Conservation (phyloP, 2,888 invertebrate genomes). For the Odontocerum albicorne region DNA sequence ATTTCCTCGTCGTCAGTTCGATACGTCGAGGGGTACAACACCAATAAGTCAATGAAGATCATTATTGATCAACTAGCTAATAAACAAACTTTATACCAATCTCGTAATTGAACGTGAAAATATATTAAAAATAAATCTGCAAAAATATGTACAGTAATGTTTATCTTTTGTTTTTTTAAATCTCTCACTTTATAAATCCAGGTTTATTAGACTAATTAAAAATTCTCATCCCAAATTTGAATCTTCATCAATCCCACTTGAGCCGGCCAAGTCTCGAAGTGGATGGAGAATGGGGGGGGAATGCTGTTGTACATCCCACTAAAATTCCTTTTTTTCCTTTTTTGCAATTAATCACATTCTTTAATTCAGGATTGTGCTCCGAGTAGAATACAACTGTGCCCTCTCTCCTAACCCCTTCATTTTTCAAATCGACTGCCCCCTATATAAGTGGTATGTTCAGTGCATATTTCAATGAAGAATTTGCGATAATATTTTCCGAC, state of each 20-base stretch:
- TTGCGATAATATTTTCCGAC: slow-evolving; percentile 13
- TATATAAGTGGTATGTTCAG: not conserved
- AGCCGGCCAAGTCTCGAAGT: not conserved
- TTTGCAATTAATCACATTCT: slow-evolving; percentile 36
- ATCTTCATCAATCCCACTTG: slow-evolving; percentile 7
- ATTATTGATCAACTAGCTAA: too few species aligned
- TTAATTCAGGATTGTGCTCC: slow-evolving; percentile 22
- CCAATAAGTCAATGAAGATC: too few species aligned
- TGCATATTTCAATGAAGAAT: slow-evolving; percentile 16
- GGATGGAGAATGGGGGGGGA: not conserved
- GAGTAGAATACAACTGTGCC: slow-evolving; percentile 30
- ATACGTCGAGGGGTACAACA: too few species aligned
- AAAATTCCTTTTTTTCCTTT: slow-evolving; percentile 12
- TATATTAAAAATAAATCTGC: too few species aligned
- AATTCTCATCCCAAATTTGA: slow-evolving; percentile 4
- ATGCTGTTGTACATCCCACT: not conserved
- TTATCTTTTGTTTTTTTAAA: too few species aligned
- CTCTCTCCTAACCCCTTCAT: slow-evolving; percentile 31
- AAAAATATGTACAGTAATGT: too few species aligned
- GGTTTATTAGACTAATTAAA: slow-evolving; percentile 12
- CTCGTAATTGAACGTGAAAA: too few species aligned
- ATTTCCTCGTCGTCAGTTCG: too few species aligned
- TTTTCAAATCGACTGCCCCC: slow-evolving; percentile 26
- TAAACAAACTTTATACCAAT: too few species aligned
- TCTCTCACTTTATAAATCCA: too few species aligned